Conservation (phyloP, 2,797 vertebrate species). For the Pangasius mekongensis region DNA sequence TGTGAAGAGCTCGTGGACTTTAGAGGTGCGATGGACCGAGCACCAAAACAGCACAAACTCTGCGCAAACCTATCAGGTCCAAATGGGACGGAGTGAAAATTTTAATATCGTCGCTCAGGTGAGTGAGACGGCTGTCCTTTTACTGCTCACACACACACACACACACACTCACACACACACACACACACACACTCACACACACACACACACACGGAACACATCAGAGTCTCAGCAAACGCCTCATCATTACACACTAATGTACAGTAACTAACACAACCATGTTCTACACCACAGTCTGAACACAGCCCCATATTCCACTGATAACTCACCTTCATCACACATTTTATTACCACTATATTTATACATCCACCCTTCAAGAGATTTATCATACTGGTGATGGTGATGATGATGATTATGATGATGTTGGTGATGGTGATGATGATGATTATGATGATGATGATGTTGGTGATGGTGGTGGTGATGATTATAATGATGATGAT, state of each 20-base stretch:
- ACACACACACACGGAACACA: neutral
- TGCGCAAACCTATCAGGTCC: slow-evolving; percentile 60
- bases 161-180: neutral
- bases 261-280: too few species aligned
- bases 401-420: too few species aligned
- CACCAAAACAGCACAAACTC: neutral
- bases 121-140: slow-evolving; percentile 43
- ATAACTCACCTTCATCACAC: neutral
- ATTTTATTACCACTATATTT: too few species aligned
- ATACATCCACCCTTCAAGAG: too few species aligned
- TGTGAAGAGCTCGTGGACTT: slow-evolving; percentile 41
- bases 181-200: neutral
- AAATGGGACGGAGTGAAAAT: slow-evolving; percentile 57
- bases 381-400: too few species aligned
- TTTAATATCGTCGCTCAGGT: slow-evolving; percentile 59
- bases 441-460: too few species aligned
- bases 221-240: neutral
- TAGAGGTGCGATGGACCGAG: slow-evolving; percentile 44
- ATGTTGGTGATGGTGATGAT: too few species aligned
- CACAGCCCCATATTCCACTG: neutral
- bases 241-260: neutral
- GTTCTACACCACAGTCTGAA: too few species aligned
- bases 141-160: neutral
- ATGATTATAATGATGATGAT: too few species aligned
- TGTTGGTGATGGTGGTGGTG: too few species aligned